Evolutionary conservation across 2,888 invertebrate species (phyloP), one percentile per base, ranked within the genome.

Genomic region (Craniophora ligustri): DNA sequence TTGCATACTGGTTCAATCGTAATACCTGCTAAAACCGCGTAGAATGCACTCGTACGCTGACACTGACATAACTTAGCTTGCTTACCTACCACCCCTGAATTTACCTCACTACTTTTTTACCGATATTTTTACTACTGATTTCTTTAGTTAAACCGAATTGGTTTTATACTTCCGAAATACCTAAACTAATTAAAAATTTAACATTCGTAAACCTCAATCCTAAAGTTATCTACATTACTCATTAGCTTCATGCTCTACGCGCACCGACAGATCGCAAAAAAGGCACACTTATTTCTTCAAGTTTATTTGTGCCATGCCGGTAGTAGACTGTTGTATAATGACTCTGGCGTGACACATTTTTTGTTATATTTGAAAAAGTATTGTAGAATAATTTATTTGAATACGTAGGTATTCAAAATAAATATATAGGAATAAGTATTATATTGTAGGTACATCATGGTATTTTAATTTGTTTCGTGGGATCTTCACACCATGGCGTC

Each of bases 401-500:
- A n/a, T n/a, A n/a, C 13, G 34, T 26, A 36, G 3, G 10, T 36
- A 49, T 49, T 49, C 14, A 35, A 30, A 13, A 16, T 45, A 40
- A 35, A 11, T 18, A 19, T 28, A 1, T 2, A 8, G 7, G 18
- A 34, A 11, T 40, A 13, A 18, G 23, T 38, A 38, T 45, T 58
- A 21, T 31, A 45, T 46, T 18, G 10, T 10, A 23, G 1, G 3
- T 23, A 23, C 10, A 49, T 50, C 10, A 47, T 41, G 34, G 32
- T 18, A 15, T 53, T 40, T 53, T 42, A 55, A 26, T 26, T 57
- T 10, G 55, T 58, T 46, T 35, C 14, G 46, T 62, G 26, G 16
- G 41, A 51, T 50, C 55, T 58, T 54, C 62, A 68, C 50, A 60
- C 55, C 64, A 70, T 70, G 67, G 64, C 75, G 73, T 11, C 16